Conservation (phyloP, 2,113 vertebrate species). For the Chloropsis cyanopogon region DNA sequence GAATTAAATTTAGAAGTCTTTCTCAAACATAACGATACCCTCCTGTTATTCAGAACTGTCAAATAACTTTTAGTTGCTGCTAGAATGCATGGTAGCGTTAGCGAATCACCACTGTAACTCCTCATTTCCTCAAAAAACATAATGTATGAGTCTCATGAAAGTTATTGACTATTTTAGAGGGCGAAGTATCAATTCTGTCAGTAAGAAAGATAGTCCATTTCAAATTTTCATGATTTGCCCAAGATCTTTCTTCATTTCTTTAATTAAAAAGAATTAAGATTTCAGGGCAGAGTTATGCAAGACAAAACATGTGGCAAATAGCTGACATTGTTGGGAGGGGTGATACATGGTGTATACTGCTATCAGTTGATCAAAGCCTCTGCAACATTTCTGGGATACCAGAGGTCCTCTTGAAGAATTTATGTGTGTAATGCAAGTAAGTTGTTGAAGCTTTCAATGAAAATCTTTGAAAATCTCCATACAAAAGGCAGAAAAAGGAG, state of each 20-base stretch:
- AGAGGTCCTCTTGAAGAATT: neutral
- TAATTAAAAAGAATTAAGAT: neutral
- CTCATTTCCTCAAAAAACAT: neutral
- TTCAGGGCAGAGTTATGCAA: neutral
- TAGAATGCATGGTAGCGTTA: neutral
- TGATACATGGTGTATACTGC: neutral
- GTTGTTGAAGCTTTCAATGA: neutral
- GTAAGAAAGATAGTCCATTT: neutral
- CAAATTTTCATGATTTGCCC: neutral
- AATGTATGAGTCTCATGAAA: neutral
- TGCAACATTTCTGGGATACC: conserved; percentile 5
- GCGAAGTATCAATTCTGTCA: neutral
- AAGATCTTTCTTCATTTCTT: neutral
- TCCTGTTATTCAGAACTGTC: neutral
- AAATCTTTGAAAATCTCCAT: neutral
- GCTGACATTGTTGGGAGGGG: neutral
- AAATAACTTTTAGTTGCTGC: neutral
- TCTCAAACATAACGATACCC: neutral
- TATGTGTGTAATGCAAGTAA: neutral
- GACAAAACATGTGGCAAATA: neutral
- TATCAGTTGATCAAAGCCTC: conserved; percentile 9
- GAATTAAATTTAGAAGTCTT: neutral
- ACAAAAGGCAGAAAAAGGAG: neutral
- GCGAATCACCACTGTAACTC: neutral
- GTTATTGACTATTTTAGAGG: neutral